Base-by-base conservation (phyloP, 2,113 vertebrate genomes). In the Plotosus lineatus region DNA sequence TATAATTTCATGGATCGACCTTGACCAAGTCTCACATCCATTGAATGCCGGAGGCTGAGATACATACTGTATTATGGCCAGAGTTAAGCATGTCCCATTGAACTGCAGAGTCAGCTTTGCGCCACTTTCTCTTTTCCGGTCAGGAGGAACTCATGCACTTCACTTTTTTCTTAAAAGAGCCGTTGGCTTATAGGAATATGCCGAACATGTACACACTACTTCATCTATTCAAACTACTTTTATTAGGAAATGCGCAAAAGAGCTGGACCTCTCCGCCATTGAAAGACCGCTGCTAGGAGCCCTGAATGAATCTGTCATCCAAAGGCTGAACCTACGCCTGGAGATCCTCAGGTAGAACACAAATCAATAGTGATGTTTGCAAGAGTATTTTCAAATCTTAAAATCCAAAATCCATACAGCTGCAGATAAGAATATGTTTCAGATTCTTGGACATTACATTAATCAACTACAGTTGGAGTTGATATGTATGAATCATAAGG, bases 111-210 rank as follows among this genome's bases (percentile, higher is more conserved):
- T 88, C 88, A 88, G 85, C 86, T 87, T 46, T 50, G 75, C 83
- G 61, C 48, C 60, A 61, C 51, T 73, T 84, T 86, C 55, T 79
- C 71, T 76, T 72, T 76, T 87, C 40, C 17, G 82, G 85, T 92
- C 90, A 90, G 88, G 85, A 86, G 91, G 87, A 89, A 83, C 77
- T 86, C 88, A 90, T 90, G 90, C 86, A 88, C 86, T 89, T 84
- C 85, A 89, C 63, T 87, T 85, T 88, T 86, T 56, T 65, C 4
- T 44, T 36, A 46, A 46, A 46, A 58, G 60, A 28, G n/a, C 80
- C 69, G 63, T 85, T 33, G 31, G 44, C 33, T 87, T 65, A 80
- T 73, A 63, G 77, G 33, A 77, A 26, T 46, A 53, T 19, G 33
- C 31, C 65, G 19, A 75, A 46, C 66, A 26, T 40, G n/a, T 48